phyloP scores from a whole-genome alignment of 1,140 invertebrate genomes.

The Druon quercuslanigerum region DNA sequence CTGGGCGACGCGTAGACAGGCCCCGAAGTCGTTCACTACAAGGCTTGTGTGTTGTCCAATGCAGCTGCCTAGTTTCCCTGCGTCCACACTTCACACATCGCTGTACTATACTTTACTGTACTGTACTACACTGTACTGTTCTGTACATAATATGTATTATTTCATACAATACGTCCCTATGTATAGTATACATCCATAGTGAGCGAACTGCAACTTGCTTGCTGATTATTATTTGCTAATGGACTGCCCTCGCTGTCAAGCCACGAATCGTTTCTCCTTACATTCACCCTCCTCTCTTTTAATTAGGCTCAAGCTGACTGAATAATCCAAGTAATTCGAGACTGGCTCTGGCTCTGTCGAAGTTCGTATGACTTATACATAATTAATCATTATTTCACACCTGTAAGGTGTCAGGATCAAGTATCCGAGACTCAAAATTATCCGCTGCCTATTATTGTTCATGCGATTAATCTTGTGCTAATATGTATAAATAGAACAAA shows the following conservation, averaged over 20 bases:
- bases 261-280: constrained; percentile 20
- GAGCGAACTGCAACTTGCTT: not conserved
- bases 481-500: no score
- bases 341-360: constrained; percentile 2
- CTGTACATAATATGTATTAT: constrained; percentile 1
- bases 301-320: constrained; percentile 25
- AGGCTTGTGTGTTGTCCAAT: constrained; percentile 1
- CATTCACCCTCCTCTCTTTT: constrained; percentile 22
- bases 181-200: not conserved
- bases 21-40: constrained; percentile 1
- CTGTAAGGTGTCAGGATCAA: not conserved
- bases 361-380: not conserved
- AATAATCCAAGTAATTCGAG: constrained; percentile 29
- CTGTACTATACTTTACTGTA: not conserved
- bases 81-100: not conserved
- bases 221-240: constrained; percentile 22
- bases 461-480: no score
- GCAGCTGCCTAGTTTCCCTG: not conserved
- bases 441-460: no score
- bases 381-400: constrained; percentile 14
- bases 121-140: not conserved
- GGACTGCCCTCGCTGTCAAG: constrained; percentile 4
- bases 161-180: not conserved
- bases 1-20: not conserved
- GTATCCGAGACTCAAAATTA: no score